phyloP scores from a whole-genome alignment of 2,113 vertebrate genomes.

The Boulengeromyrus knoepffleri region DNA sequence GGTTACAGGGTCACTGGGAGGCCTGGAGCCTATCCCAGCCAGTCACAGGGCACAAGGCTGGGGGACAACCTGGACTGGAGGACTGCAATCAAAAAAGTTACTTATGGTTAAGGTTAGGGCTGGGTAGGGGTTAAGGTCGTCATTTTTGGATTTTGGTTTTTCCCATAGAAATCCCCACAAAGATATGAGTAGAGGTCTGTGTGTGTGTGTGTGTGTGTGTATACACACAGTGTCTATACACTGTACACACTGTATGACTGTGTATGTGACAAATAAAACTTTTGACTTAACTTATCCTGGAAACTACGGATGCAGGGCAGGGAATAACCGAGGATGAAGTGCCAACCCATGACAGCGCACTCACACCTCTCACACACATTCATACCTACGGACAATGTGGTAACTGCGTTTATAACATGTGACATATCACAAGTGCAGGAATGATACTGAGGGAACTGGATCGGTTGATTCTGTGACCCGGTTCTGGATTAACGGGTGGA shows the following conservation, averaged over 20 bases:
- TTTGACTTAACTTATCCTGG: not conserved
- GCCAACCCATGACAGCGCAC: not conserved
- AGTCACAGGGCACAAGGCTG: not conserved
- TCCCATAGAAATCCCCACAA: no score
- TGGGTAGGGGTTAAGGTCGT: no score
- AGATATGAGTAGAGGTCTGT: not conserved
- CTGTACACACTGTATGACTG: no score
- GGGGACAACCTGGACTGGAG: not conserved
- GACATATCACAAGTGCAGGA: not conserved
- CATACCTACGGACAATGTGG: not conserved
- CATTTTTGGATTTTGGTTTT: no score
- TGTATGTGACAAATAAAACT: not conserved
- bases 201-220: not conserved
- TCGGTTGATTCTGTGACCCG: not conserved
- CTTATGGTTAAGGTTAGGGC: no score
- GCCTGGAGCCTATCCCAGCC: not conserved
- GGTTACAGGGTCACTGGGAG: not conserved
- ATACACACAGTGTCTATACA: no score
- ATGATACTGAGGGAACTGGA: not conserved
- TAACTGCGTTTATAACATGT: not conserved
- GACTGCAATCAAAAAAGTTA: not conserved
- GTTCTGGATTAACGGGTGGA: not conserved
- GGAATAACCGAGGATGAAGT: not conserved
- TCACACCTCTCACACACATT: not conserved
- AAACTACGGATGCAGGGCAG: not conserved